Conservation (phyloP, 2,888 invertebrate species). For the Pasiphila rectangulata region DNA sequence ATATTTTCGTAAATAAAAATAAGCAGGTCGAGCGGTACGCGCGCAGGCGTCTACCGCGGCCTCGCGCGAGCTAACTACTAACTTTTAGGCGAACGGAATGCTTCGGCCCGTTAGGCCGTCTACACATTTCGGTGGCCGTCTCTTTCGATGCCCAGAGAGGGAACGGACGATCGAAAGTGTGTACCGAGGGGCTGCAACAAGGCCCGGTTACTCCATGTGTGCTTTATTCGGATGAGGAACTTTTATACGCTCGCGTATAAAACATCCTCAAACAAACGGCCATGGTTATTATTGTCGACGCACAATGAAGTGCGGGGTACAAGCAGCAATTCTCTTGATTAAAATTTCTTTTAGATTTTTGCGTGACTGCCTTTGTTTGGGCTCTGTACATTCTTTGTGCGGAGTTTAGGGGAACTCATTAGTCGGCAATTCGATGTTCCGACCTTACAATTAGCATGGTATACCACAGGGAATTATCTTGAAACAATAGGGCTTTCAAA, state of each 20-base stretch:
- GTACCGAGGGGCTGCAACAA: constrained; percentile 45
- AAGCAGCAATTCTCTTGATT: constrained; percentile 61
- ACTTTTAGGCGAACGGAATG: constrained; percentile 57
- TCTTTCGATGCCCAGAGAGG: constrained; percentile 36
- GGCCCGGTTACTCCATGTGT: constrained; percentile 43
- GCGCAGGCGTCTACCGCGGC: constrained; percentile 60
- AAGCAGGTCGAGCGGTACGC: constrained; percentile 55
- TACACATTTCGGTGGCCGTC: constrained; percentile 29
- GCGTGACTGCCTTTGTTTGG: constrained; percentile 54
- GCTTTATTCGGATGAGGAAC: constrained; percentile 27
- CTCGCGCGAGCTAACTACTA: constrained; percentile 65
- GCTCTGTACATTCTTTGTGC: constrained; percentile 59
- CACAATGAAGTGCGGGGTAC: constrained; percentile 59
- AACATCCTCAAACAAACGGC: constrained; percentile 45
- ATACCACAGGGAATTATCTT: constrained; percentile 35
- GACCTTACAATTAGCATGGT: constrained; percentile 51
- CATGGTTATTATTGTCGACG: constrained; percentile 66
- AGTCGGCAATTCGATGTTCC: constrained; percentile 47
- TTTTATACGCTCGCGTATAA: constrained; percentile 41
- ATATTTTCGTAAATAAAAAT: constrained; percentile 63
- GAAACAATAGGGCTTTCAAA: constrained; percentile 34
- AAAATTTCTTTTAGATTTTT: constrained; percentile 58
- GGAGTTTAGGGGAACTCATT: constrained; percentile 57
- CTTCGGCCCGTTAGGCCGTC: constrained; percentile 43
- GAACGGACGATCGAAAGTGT: constrained; percentile 36